phyloP scores from a whole-genome alignment of 1,140 invertebrate species.

The Drosophila serrata region DNA sequence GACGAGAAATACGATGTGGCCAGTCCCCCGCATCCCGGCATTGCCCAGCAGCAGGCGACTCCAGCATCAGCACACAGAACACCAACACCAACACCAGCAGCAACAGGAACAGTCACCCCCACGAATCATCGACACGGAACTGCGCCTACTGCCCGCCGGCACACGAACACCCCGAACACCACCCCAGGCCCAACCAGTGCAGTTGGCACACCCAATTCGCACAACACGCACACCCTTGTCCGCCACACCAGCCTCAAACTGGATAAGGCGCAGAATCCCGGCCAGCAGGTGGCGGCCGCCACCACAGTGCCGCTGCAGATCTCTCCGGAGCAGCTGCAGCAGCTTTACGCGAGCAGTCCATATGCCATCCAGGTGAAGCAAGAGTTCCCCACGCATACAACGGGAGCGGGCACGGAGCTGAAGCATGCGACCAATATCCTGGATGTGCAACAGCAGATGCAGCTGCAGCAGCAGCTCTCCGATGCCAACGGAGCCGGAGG shows the following conservation, averaged over 20 bases:
- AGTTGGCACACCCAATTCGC: slow-evolving; percentile 54
- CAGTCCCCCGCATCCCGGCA: slow-evolving; percentile 85
- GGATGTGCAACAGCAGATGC: slow-evolving; percentile 85
- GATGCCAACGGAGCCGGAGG: slow-evolving; percentile 77
- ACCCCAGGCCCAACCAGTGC: slow-evolving; percentile 12
- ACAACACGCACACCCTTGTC: slow-evolving; percentile 17
- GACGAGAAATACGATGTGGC: slow-evolving; percentile 90
- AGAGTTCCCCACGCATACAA: slow-evolving; percentile 80
- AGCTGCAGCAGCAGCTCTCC: slow-evolving; percentile 82
- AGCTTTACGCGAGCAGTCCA: slow-evolving; percentile 78
- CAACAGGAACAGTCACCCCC: slow-evolving; percentile 6
- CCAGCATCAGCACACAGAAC: slow-evolving; percentile 46
- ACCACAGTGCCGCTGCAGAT: slow-evolving; percentile 81
- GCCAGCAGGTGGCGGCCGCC: slow-evolving; percentile 80
- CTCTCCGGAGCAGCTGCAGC: slow-evolving; percentile 82
- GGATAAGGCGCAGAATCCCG: slow-evolving; percentile 85
- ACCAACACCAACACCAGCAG: slow-evolving; percentile 9
- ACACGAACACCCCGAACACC: slow-evolving; percentile 26
- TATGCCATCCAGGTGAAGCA: slow-evolving; percentile 86
- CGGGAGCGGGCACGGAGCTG: slow-evolving; percentile 59
- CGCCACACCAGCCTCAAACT: slow-evolving; percentile 54
- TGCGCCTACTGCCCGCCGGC: slow-evolving; percentile 23
- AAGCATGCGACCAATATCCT: slow-evolving; percentile 83
- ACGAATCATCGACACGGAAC: slow-evolving; percentile 34
- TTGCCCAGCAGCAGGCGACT: slow-evolving; percentile 48